Conservation (phyloP, 2,888 invertebrate species). For the Perithous albicinctus region DNA sequence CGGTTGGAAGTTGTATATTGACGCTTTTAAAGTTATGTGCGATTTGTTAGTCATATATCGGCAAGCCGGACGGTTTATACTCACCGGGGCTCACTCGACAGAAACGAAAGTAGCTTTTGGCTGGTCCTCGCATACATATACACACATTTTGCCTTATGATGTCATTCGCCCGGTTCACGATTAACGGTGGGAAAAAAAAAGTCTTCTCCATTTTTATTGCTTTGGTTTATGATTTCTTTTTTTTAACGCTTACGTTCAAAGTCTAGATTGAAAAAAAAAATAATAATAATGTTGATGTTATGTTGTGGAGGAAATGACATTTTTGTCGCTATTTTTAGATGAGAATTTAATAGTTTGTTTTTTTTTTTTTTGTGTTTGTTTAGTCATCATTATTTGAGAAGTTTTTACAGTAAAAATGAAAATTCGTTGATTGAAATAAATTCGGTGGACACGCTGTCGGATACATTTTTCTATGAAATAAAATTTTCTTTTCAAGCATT, state of each 20-base stretch:
- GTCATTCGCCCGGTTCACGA: not conserved
- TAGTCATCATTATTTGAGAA: too few species aligned
- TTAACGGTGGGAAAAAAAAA: not conserved
- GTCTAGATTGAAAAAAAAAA: not conserved
- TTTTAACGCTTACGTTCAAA: not conserved
- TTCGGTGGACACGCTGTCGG: too few species aligned
- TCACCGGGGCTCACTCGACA: conserved; percentile 12
- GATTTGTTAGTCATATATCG: not conserved
- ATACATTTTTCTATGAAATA: too few species aligned
- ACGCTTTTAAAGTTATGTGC: not conserved
- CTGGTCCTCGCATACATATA: not conserved
- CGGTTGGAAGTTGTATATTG: not conserved
- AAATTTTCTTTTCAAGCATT: too few species aligned
- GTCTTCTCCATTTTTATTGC: not conserved
- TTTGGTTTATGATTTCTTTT: not conserved
- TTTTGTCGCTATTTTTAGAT: too few species aligned
- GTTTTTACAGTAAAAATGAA: too few species aligned
- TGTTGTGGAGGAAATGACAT: too few species aligned
- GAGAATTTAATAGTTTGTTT: too few species aligned
- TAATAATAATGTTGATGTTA: not conserved
- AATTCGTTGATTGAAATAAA: too few species aligned
- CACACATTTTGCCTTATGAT: not conserved
- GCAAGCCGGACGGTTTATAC: not conserved
- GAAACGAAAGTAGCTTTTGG: conserved; percentile 23
- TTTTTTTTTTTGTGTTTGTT: too few species aligned